Base-by-base conservation (phyloP, 2,113 vertebrate genomes). In the Dicaeum eximium region DNA sequence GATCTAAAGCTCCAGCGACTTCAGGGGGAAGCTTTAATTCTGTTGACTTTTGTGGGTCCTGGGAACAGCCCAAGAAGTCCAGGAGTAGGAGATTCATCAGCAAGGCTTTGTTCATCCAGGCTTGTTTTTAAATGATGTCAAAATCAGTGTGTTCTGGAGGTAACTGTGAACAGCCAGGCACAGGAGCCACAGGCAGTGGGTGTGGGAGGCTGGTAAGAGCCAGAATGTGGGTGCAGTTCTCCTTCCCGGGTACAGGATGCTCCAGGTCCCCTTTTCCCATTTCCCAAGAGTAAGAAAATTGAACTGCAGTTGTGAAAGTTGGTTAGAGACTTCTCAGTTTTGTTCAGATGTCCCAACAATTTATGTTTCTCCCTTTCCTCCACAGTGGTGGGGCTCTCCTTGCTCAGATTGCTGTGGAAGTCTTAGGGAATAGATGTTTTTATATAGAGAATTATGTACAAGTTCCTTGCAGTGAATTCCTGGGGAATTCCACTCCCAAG, bases 1-100 rank as follows among this genome's bases (percentile, higher is more conserved):
- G 38, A 84, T 40, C 77, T 72, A 86, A 93, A 88, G 61, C 69
- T 67, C 51, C 45, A 66, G 45, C 71, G 83, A 83, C 51, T 94
- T 92, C 88, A 71, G 22, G 44, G 80, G 75, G 48, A 93, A 93
- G 71, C 84, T 86, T 83, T 92, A 57, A 91, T 95, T 84, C 80
- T 92, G 57, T 90, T 92, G 94, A 90, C 70, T 95, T 94, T 62
- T 70, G 57, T 57, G 78, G 78, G 73, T 66, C 79, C 70, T 87
- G 77, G 70, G 79, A 82, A 64, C 48, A 62, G 60, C 44, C 66
- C 73, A 48, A 57, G 45, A 61, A 78, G 80, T 44, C 27, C 64
- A 62, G 51, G 56, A 80, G 47, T 5, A 62, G 30, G 64, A 78
- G 75, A 64, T 30, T 25, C 38, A 58, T 40, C 22, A 69, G 69